Percentiles rank a stretch among this genome's conserved stretches.
Conservation (phyloP, 2,888 invertebrate genomes). For the Nephrotoma guestfalica region DNA sequence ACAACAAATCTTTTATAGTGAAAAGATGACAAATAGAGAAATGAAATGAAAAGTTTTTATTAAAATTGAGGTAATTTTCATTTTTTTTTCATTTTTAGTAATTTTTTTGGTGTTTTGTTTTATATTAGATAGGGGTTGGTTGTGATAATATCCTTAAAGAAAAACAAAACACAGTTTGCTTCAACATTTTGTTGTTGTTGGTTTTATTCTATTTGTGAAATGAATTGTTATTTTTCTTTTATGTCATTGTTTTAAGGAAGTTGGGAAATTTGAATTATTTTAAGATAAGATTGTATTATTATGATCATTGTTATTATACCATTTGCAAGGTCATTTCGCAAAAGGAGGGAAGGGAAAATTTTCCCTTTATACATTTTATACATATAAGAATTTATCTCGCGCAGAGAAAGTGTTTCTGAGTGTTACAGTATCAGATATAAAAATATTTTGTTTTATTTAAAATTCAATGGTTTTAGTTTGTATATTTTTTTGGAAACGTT, state of each 20-base stretch:
- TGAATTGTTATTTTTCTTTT: background rate
- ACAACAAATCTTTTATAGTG: background rate
- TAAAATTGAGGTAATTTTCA: background rate
- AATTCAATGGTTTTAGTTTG: background rate
- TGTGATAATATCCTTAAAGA: background rate
- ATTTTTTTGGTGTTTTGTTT: background rate
- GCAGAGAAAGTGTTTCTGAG: background rate
- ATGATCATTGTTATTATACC: background rate
- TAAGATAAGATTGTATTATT: background rate
- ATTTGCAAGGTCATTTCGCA: background rate
- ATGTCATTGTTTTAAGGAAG: background rate
- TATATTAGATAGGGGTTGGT: background rate
- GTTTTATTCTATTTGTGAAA: background rate
- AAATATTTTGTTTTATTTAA: background rate
- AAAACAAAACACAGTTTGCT: background rate
- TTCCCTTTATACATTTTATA: no score
- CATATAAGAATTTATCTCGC: background rate
- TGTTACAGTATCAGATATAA: background rate
- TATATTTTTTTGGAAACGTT: background rate
- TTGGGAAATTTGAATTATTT: background rate
- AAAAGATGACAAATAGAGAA: background rate
- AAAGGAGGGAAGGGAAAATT: background rate
- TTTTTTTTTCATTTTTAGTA: background rate
- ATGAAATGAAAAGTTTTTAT: background rate
- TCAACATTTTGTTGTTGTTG: background rate